A percentile compares a stretch with the other conserved stretches of the same genome.
These are phyloP conservation scores for Python bivittatus DNA, from an alignment of 2,113 vertebrate species.

Conservation along the genomic window DNA sequence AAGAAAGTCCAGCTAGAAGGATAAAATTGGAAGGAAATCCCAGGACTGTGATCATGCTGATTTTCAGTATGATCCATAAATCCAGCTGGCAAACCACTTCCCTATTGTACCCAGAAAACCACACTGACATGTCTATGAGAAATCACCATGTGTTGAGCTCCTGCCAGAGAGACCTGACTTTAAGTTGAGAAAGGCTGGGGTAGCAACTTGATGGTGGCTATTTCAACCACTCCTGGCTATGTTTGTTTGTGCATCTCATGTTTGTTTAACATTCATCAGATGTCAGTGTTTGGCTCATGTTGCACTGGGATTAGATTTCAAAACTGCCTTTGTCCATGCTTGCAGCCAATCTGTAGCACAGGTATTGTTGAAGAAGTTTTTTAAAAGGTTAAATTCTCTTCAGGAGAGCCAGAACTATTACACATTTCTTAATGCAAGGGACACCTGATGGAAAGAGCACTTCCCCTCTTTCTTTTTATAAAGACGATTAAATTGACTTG, in stretches of 20 bases:
- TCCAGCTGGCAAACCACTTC: neutral
- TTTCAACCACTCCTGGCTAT: neutral
- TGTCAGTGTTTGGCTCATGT: neutral
- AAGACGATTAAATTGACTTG: conserved; percentile 17
- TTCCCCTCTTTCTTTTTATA: conserved; percentile 55
- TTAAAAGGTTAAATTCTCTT: conserved; percentile 46
- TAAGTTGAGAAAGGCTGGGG: neutral
- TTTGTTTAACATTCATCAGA: neutral
- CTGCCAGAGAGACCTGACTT: neutral
- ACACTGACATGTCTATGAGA: neutral
- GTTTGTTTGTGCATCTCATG: neutral
- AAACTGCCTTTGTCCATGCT: neutral
- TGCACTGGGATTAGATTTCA: neutral
- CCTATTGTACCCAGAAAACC: neutral
- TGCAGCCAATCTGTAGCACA: neutral
- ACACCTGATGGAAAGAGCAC: conserved; percentile 11
- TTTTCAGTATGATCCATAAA: neutral
- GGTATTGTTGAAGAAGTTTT: conserved; percentile 36
- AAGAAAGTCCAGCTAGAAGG: neutral
- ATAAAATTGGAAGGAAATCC: neutral
- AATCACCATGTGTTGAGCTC: neutral
- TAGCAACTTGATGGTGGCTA: neutral
- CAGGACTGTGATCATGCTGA: neutral
- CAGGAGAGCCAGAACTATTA: conserved; percentile 19
- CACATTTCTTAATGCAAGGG: conserved; percentile 47